Percentiles rank a stretch among this genome's conserved stretches.
Evolutionary conservation across 2,113 vertebrate genomes (phyloP).

Genomic region (Mus spicilegus): DNA sequence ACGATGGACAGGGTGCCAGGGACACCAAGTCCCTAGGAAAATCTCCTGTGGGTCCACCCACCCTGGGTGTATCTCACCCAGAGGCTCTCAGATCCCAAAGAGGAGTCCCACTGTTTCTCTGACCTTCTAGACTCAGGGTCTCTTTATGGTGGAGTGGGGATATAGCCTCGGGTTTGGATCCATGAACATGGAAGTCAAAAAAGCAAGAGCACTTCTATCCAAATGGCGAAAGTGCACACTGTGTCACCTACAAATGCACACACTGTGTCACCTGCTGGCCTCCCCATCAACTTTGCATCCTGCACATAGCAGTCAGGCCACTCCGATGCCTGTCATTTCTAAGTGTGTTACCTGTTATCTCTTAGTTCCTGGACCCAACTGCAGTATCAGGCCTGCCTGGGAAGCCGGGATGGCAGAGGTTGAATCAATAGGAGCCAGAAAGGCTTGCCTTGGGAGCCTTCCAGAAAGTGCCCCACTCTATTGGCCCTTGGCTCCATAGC

Average conservation of each 20-base stretch:
- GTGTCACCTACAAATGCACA: not conserved
- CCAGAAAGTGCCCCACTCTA: not conserved
- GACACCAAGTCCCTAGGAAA: not conserved
- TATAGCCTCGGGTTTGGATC: not conserved
- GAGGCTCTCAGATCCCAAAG: accelerated
- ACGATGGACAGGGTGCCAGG: not conserved
- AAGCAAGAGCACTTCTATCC: not conserved
- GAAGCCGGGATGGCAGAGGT: not conserved
- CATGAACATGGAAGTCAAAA: not conserved
- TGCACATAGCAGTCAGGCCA: not conserved
- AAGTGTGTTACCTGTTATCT: not conserved
- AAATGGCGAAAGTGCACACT: not conserved
- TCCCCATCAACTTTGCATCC: not conserved
- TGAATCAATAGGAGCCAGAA: not conserved
- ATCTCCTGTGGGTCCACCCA: not conserved
- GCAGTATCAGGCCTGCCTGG: not conserved
- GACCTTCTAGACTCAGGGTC: not conserved
- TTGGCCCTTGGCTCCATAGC: not conserved
- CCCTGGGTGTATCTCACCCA: not conserved
- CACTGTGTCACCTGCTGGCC: not conserved
- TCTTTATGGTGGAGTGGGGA: not conserved
- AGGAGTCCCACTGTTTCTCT: not conserved
- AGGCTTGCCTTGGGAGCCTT: not conserved
- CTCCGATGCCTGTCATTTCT: not conserved
- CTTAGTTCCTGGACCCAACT: not conserved